Conservation (phyloP, 2,888 invertebrate genomes). For the Hydrotaea cyrtoneurina region DNA sequence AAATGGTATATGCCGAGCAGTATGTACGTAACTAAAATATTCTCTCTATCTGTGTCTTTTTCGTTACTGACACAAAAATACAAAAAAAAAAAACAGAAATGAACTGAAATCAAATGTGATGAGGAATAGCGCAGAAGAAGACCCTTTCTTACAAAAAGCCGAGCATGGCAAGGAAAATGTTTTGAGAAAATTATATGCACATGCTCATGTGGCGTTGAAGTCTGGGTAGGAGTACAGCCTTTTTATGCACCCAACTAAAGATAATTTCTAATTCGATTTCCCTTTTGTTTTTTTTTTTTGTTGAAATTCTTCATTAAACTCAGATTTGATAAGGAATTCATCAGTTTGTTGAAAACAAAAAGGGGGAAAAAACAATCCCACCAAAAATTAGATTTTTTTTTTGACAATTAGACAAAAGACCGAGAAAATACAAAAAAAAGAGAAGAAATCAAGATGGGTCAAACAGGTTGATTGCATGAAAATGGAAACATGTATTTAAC, state of each 20-base stretch:
- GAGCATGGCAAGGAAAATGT: background rate
- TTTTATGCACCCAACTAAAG: background rate
- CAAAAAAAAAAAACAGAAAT: too few relatives aligned
- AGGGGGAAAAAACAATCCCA: constrained; percentile 33
- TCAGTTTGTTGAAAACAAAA: constrained; percentile 6
- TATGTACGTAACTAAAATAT: constrained; percentile 28
- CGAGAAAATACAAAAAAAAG: too few relatives aligned
- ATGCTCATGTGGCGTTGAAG: background rate
- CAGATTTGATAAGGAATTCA: constrained; percentile 51
- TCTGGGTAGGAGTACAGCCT: background rate
- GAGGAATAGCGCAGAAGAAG: background rate
- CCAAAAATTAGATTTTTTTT: constrained; percentile 7
- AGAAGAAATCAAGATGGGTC: constrained; percentile 40
- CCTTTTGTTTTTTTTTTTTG: background rate
- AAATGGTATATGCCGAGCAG: constrained; percentile 54
- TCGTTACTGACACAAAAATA: constrained; percentile 27
- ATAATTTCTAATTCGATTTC: constrained; percentile 13
- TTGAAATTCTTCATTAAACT: constrained; percentile 46
- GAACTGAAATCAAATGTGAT: constrained; percentile 20
- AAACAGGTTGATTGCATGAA: constrained; percentile 36
- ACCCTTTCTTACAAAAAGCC: background rate
- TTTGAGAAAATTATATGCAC: constrained; percentile 1
- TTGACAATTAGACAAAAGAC: constrained; percentile 23
- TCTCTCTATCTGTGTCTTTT: constrained; percentile 11
- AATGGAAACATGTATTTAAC: constrained; percentile 34